These are phyloP conservation scores for Stylophora pistillata DNA, from an alignment of 64 coral and sea anemone genomes.

Conservation along the genomic window DNA sequence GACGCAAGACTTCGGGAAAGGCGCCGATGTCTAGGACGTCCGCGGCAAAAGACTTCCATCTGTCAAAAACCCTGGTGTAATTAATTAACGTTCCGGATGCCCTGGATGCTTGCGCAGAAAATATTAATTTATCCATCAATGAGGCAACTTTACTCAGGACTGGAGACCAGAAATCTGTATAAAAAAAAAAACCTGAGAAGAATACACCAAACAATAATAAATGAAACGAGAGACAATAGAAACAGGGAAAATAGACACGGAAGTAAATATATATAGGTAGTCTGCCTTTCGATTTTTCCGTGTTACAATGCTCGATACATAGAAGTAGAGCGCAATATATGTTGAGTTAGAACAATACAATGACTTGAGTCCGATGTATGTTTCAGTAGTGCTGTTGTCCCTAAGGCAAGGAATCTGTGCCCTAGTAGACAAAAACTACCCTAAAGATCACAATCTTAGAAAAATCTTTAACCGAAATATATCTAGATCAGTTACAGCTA, in stretches of 20 bases:
- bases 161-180: conserved; percentile 9
- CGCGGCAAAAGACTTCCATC: conserved; percentile 4
- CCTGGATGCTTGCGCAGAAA: background rate
- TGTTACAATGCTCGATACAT: too few species aligned
- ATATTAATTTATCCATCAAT: background rate
- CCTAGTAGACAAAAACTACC: too few species aligned
- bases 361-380: too few species aligned
- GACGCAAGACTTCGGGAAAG: conserved; percentile 1
- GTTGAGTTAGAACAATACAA: too few species aligned
- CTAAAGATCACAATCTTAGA: too few species aligned
- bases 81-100: background rate
- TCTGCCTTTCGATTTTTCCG: too few species aligned
- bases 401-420: too few species aligned
- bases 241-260: background rate
- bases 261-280: too few species aligned
- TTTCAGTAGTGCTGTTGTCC: too few species aligned
- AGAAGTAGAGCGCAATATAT: too few species aligned
- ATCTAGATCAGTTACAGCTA: too few species aligned
- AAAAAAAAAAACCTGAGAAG: background rate
- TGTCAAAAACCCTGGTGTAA: conserved; percentile 13
- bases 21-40: background rate
- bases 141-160: background rate
- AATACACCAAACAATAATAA: conserved; percentile 1
- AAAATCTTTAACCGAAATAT: too few species aligned
- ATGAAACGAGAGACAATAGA: background rate